Percentiles rank a stretch among this genome's conserved stretches.
These are phyloP conservation scores for Xiphophorus hellerii DNA, from an alignment of 2,113 vertebrate species.

Conservation along the genomic window DNA sequence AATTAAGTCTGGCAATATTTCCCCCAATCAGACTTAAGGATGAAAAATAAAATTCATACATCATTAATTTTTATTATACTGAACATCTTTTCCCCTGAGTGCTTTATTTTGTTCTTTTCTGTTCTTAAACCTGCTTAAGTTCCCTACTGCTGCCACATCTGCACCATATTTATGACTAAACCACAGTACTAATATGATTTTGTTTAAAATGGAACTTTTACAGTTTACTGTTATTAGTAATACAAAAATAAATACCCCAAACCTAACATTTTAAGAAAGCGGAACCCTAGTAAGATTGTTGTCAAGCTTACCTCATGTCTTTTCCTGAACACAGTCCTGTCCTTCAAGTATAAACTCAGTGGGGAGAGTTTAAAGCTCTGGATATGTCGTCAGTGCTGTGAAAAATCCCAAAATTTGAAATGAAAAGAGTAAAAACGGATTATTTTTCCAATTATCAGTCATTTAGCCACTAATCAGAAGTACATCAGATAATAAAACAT, in stretches of 20 bases:
- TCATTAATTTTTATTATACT: background rate
- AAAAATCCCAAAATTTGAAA: constrained; percentile 11
- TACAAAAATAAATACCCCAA: background rate
- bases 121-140: too few relatives aligned
- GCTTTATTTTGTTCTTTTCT: too few relatives aligned
- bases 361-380: background rate
- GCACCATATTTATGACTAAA: background rate
- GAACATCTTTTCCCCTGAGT: background rate
- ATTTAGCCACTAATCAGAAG: background rate
- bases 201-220: background rate
- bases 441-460: too few relatives aligned
- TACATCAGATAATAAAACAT: background rate
- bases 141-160: too few relatives aligned
- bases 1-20: background rate
- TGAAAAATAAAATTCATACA: background rate
- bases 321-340: background rate
- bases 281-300: background rate
- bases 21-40: background rate
- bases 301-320: constrained; percentile 60
- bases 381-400: constrained; percentile 8
- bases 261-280: background rate
- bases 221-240: background rate
- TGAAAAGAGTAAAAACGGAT: background rate
- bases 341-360: background rate
- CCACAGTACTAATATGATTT: background rate